phyloP scores from a whole-genome alignment of 2,888 invertebrate species.

The Drosophila seclusa region DNA sequence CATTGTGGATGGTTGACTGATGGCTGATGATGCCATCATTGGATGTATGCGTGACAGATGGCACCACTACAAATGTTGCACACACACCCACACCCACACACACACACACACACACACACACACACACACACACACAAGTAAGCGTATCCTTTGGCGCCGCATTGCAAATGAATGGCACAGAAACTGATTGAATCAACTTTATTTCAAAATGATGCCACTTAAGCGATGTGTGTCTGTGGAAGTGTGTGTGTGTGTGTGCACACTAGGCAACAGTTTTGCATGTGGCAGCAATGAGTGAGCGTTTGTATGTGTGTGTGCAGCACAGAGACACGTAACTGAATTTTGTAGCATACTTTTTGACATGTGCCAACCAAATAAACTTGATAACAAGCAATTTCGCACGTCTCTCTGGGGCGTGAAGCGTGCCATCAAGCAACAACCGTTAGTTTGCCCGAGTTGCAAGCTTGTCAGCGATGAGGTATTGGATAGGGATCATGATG shows the following conservation, averaged over 20 bases:
- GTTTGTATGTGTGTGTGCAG: slow-evolving; percentile 17
- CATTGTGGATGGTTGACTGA: slow-evolving; percentile 39
- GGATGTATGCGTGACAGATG: slow-evolving; percentile 73
- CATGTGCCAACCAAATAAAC: slow-evolving; percentile 79
- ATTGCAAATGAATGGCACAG: slow-evolving; percentile 59
- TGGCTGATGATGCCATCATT: slow-evolving; percentile 56
- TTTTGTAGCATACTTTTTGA: slow-evolving; percentile 76
- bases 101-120: slow-evolving; percentile 9
- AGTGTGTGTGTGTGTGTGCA: slow-evolving; percentile 23
- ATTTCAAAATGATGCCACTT: slow-evolving; percentile 85
- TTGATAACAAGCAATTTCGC: slow-evolving; percentile 84
- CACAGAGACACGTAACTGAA: slow-evolving; percentile 48
- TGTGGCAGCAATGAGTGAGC: slow-evolving; percentile 26
- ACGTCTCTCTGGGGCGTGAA: slow-evolving; percentile 68
- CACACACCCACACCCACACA: slow-evolving; percentile 40
- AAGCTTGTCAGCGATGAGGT: slow-evolving; percentile 35
- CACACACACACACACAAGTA: slow-evolving; percentile 4
- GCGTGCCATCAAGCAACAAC: slow-evolving; percentile 55
- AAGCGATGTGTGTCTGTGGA: slow-evolving; percentile 46
- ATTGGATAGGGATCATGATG: slow-evolving; percentile 1
- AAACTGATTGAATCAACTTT: slow-evolving; percentile 85
- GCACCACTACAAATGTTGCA: slow-evolving; percentile 46
- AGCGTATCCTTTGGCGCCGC: slow-evolving; percentile 39
- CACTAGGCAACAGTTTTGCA: slow-evolving; percentile 66
- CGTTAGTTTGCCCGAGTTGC: slow-evolving; percentile 55